Percentiles rank a stretch among this genome's conserved stretches.
Conservation (phyloP, 2,113 vertebrate species). For the Serinus canaria region DNA sequence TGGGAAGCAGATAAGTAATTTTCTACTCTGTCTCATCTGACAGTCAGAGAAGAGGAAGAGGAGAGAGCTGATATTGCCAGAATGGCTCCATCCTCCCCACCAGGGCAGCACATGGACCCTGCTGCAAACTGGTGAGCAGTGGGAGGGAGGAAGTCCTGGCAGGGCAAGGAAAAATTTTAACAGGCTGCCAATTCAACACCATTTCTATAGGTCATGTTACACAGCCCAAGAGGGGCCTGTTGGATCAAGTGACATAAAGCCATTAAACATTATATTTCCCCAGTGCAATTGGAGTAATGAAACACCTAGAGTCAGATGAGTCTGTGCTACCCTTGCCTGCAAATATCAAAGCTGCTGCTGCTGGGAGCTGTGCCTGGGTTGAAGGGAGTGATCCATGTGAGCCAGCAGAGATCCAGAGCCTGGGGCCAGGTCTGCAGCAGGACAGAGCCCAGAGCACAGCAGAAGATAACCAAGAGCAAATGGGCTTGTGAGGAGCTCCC, state of each 20-base stretch:
- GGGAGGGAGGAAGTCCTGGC: neutral
- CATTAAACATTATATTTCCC: constrained; percentile 33
- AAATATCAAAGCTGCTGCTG: neutral
- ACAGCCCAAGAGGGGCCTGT: neutral
- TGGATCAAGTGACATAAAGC: constrained; percentile 5
- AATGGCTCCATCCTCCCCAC: neutral
- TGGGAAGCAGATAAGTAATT: neutral
- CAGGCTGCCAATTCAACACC: neutral
- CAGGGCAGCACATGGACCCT: neutral
- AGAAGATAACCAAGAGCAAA: neutral
- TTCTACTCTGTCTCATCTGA: neutral
- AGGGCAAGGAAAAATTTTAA: neutral
- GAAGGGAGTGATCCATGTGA: accelerated
- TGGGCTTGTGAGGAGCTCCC: neutral
- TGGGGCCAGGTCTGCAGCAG: neutral
- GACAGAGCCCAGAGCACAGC: neutral
- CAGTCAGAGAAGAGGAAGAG: neutral
- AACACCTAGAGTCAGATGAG: constrained; percentile 9
- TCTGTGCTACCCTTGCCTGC: neutral
- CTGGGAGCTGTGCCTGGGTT: accelerated
- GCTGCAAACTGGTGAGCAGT: neutral
- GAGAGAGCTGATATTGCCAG: neutral
- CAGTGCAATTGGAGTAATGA: constrained; percentile 17
- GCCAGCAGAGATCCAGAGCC: neutral
- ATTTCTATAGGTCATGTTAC: neutral